Evolutionary conservation across 2,888 invertebrate species (phyloP).

Genomic region (Cryptus viduatorius): DNA sequence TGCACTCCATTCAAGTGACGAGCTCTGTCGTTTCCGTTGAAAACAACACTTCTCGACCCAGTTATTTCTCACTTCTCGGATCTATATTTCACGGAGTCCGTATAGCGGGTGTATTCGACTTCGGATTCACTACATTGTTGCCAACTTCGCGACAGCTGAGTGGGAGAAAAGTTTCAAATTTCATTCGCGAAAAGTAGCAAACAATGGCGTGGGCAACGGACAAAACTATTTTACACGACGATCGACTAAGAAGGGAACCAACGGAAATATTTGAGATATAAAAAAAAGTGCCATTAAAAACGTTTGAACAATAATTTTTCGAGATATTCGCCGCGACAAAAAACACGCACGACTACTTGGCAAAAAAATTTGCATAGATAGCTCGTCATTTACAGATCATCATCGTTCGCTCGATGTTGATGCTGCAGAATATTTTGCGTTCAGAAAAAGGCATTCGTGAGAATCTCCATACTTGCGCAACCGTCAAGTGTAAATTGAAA

Average conservation of each 20-base stretch:
- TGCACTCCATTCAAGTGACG: background rate
- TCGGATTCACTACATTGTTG: background rate
- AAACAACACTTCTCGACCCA: background rate
- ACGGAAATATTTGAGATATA: conserved; percentile 5
- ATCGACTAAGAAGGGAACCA: background rate
- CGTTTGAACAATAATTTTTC: conserved; percentile 27
- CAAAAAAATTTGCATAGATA: conserved; percentile 64
- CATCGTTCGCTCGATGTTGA: conserved; percentile 34
- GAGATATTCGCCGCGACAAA: background rate
- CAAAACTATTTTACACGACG: background rate
- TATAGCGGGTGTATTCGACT: conserved; percentile 16
- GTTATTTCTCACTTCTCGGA: conserved; percentile 11
- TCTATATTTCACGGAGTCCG: conserved; percentile 21
- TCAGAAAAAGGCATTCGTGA: conserved; percentile 43
- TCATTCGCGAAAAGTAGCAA: background rate
- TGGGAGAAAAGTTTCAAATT: background rate
- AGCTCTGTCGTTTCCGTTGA: conserved; percentile 15
- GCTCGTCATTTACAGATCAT: conserved; percentile 63
- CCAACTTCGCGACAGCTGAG: background rate
- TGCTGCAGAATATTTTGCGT: conserved; percentile 25
- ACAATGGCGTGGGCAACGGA: background rate
- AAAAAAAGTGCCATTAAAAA: conserved; percentile 13
- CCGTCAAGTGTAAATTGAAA: conserved; percentile 42
- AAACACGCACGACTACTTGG: background rate
- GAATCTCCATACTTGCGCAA: conserved; percentile 60